phyloP scores from a whole-genome alignment of 2,113 vertebrate species.

The Cinclus cinclus region DNA sequence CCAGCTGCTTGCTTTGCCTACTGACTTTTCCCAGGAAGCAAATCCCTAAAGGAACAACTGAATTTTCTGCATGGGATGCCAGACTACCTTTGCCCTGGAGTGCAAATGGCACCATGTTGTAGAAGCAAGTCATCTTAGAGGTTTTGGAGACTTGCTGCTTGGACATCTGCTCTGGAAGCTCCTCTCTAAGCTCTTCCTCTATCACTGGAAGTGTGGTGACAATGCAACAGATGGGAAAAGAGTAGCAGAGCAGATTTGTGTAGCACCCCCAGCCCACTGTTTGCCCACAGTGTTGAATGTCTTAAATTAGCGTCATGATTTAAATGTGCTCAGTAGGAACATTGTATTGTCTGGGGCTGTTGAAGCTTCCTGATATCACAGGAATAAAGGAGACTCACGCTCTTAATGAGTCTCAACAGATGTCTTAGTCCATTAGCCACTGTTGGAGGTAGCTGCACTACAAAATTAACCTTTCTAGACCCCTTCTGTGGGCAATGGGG shows the following conservation, averaged over 20 bases:
- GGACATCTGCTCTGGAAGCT: not conserved
- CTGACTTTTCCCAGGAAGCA: not conserved
- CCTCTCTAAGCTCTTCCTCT: not conserved
- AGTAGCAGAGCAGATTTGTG: not conserved
- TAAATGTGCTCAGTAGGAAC: not conserved
- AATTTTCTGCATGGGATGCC: fast-evolving
- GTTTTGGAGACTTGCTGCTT: not conserved
- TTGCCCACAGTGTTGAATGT: not conserved
- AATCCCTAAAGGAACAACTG: not conserved
- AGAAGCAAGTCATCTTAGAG: not conserved
- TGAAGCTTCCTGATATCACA: not conserved
- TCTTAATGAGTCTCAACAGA: not conserved
- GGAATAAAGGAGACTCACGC: not conserved
- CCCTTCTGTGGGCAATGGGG: not conserved
- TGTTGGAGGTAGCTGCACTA: not conserved
- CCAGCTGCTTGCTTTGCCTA: not conserved
- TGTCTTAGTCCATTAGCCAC: not conserved
- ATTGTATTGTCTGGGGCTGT: not conserved
- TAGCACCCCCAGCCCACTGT: not conserved
- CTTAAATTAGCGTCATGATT: not conserved
- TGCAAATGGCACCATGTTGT: not conserved
- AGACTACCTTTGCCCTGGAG: not conserved
- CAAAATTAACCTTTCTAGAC: not conserved
- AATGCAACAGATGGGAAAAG: not conserved
- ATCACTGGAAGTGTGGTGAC: not conserved